These are phyloP conservation scores for Amphiprion ocellaris DNA, from an alignment of 2,113 vertebrate species.

Conservation along the genomic window DNA sequence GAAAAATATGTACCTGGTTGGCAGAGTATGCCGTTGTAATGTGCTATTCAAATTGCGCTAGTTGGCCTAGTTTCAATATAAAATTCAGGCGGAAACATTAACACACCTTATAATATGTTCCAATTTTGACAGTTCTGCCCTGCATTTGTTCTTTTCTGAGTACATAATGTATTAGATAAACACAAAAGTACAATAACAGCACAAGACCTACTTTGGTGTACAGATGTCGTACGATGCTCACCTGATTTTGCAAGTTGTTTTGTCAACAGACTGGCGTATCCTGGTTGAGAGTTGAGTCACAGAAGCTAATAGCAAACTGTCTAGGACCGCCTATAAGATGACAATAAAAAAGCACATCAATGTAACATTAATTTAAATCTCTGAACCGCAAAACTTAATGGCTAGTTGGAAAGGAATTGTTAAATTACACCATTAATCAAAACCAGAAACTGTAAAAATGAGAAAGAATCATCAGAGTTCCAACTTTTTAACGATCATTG, in stretches of 20 bases:
- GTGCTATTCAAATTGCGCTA: constrained; percentile 53
- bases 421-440: no score
- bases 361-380: neutral
- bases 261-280: constrained; percentile 95
- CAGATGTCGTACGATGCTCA: constrained; percentile 48
- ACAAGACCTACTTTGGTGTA: neutral
- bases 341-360: neutral
- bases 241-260: constrained; percentile 96
- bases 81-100: constrained; percentile 13
- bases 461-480: no score
- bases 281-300: constrained; percentile 94
- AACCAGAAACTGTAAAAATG: no score
- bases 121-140: neutral
- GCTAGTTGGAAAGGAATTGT: no score
- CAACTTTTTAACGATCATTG: no score
- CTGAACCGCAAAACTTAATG: no score
- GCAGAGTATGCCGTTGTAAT: constrained; percentile 45
- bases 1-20: constrained; percentile 11
- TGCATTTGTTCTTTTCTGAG: neutral
- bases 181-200: neutral
- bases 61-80: constrained; percentile 31
- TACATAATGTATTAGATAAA: neutral
- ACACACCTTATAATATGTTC: neutral
- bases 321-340: constrained; percentile 88
- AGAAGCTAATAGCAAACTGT: constrained; percentile 93